These are phyloP conservation scores for Brassicogethes aeneus DNA, from an alignment of 2,888 invertebrate genomes.

Conservation along the genomic window DNA sequence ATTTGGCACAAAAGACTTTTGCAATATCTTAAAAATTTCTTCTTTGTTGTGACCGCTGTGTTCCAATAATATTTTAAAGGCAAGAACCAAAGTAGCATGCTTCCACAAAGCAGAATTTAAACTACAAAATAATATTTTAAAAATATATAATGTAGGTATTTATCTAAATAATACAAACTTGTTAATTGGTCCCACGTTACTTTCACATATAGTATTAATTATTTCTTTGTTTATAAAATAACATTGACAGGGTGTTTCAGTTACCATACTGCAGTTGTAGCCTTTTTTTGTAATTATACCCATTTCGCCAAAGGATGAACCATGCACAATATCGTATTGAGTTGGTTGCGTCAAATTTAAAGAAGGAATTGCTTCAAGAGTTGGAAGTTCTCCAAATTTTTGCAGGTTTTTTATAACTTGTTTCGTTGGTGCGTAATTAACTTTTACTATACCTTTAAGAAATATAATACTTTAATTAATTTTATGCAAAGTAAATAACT, in stretches of 20 bases:
- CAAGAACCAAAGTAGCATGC: constrained; percentile 49
- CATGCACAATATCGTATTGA: constrained; percentile 51
- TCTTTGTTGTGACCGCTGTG: not conserved
- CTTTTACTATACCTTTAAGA: constrained; percentile 3
- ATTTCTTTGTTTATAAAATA: constrained; percentile 40
- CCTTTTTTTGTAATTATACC: constrained; percentile 49
- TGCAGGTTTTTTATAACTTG: not conserved
- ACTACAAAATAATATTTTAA: constrained; percentile 26
- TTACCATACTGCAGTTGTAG: constrained; percentile 48
- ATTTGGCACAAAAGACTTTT: constrained; percentile 49
- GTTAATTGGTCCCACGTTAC: not conserved
- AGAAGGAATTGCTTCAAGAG: constrained; percentile 46
- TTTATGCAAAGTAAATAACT: too few relatives aligned
- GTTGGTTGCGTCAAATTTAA: constrained; percentile 42
- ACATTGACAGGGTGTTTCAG: constrained; percentile 50
- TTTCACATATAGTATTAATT: constrained; percentile 38
- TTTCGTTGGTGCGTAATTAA: constrained; percentile 18
- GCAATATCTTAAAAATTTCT: constrained; percentile 45
- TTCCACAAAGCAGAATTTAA: constrained; percentile 54
- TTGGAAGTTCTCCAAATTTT: constrained; percentile 42
- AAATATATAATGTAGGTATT: too few relatives aligned
- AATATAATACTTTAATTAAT: constrained; percentile 14
- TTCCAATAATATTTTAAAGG: constrained; percentile 37
- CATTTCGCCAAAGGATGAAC: constrained; percentile 52
- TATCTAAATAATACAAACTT: too few relatives aligned